A percentile compares a stretch with the other conserved stretches of the same genome.
Conservation (phyloP, 2,113 vertebrate genomes). For the Puffinus mauretanicus region DNA sequence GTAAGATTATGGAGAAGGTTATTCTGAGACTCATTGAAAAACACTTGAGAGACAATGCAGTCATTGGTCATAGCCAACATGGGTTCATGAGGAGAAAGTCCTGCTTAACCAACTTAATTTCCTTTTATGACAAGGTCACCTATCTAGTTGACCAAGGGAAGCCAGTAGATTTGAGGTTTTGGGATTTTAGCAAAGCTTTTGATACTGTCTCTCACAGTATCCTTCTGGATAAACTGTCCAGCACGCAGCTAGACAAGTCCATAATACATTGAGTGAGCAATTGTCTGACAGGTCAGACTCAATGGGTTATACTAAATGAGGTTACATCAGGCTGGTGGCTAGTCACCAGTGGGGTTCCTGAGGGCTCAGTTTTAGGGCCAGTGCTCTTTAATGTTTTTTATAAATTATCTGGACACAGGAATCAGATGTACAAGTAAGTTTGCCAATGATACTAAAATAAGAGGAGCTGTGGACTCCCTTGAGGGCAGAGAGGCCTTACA, state of each 20-base stretch:
- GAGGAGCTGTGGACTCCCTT: neutral
- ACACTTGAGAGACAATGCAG: neutral
- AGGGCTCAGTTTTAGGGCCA: neutral
- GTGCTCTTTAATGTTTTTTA: neutral
- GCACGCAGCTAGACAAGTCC: neutral
- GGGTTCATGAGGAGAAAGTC: neutral
- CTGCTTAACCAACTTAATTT: neutral
- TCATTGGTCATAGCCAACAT: neutral
- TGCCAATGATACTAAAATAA: neutral
- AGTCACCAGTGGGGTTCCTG: neutral
- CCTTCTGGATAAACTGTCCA: neutral
- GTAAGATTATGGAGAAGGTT: neutral
- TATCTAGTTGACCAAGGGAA: neutral
- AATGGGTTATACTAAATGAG: neutral
- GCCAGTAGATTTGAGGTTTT: neutral
- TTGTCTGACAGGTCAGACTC: neutral
- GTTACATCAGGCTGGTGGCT: neutral
- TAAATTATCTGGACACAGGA: neutral
- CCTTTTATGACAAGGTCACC: neutral
- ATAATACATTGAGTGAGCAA: neutral
- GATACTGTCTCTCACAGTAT: neutral
- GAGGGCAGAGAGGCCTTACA: neutral
- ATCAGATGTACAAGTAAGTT: neutral
- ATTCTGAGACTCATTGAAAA: neutral
- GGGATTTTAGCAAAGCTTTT: neutral